Conservation (phyloP, 2,113 vertebrate genomes). For the Ranitomeya variabilis region DNA sequence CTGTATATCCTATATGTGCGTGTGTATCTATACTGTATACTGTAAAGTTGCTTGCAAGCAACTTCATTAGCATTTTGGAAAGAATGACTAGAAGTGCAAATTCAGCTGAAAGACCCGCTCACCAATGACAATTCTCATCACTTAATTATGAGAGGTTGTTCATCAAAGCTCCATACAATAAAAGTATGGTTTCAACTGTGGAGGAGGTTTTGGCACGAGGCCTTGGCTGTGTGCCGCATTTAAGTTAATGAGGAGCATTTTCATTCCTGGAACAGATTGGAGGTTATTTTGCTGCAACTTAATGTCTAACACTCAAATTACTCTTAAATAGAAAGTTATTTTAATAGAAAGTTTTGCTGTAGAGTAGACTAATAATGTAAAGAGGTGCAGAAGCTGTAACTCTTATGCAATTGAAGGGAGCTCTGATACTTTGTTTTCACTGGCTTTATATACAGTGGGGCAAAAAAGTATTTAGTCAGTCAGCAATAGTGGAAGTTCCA, state of each 20-base stretch:
- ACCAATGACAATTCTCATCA: conserved; percentile 75
- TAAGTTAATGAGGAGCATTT: conserved; percentile 69
- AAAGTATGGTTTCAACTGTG: conserved; percentile 63
- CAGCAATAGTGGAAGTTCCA: no score
- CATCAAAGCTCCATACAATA: conserved; percentile 74
- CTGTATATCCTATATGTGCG: no score
- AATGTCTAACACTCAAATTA: conserved; percentile 8
- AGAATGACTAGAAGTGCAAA: conserved; percentile 68
- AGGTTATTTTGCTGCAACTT: conserved; percentile 53
- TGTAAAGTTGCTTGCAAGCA: conserved; percentile 59
- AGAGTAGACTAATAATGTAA: not conserved
- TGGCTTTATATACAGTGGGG: not conserved
- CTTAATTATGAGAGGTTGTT: conserved; percentile 75
- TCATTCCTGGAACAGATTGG: conserved; percentile 50
- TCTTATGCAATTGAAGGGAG: not conserved
- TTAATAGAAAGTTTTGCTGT: not conserved
- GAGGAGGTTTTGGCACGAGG: conserved; percentile 68
- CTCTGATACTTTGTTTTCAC: not conserved
- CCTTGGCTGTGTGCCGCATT: conserved; percentile 72
- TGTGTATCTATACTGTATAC: no score
- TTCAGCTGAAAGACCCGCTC: conserved; percentile 74
- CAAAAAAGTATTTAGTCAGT: no score
- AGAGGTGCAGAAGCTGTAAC: not conserved
- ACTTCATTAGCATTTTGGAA: conserved; percentile 64
- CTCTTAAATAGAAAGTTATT: conserved; percentile 13